These are phyloP conservation scores for Probosciger aterrimus DNA, from an alignment of 2,113 vertebrate genomes.

Conservation along the genomic window DNA sequence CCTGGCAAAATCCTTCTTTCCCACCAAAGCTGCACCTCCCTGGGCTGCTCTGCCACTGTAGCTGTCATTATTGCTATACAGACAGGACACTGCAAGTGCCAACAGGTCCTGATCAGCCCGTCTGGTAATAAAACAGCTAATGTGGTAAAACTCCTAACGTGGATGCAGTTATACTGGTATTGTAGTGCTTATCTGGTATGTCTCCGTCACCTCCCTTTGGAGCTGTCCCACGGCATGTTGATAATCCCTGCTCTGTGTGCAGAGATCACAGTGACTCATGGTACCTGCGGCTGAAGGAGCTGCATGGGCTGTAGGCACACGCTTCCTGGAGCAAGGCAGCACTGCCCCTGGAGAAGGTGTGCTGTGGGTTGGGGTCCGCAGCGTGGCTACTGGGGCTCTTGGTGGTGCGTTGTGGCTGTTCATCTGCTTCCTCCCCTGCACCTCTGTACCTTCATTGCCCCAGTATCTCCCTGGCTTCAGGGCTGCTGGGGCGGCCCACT, in stretches of 20 bases:
- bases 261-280: neutral
- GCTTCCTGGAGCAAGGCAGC: neutral
- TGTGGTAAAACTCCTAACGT: neutral
- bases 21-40: neutral
- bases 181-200: constrained; percentile 13
- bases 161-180: constrained; percentile 56
- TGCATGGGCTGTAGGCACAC: rapidly evolving
- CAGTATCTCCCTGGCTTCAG: neutral
- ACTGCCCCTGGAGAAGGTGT: neutral
- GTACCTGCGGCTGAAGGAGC: neutral
- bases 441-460: neutral
- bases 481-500: rapidly evolving
- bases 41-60: neutral
- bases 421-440: neutral
- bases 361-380: neutral
- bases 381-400: neutral
- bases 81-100: constrained; percentile 35
- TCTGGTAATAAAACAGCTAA: constrained; percentile 20
- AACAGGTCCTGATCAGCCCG: constrained; percentile 37
- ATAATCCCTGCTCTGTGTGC: neutral
- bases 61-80: neutral
- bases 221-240: neutral
- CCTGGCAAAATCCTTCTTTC: neutral
- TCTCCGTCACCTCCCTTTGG: constrained; percentile 36
- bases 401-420: rapidly evolving